Base-by-base conservation (phyloP, 2,888 invertebrate genomes). In the Pediacus dermestoides region DNA sequence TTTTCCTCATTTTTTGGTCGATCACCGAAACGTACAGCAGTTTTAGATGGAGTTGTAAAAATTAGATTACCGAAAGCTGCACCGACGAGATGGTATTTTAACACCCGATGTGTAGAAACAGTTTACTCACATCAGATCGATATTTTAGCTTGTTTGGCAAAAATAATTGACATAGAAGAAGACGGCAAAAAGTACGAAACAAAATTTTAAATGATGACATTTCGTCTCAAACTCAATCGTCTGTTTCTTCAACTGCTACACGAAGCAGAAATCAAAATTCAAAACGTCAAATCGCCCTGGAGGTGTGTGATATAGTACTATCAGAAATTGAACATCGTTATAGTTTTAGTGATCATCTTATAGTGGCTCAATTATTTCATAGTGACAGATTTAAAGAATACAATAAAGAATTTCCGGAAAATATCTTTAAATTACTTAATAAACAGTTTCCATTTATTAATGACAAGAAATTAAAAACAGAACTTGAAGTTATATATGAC, bases 281-380 rank as follows among this genome's bases (percentile, higher is more conserved):
- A 21, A 39, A 39, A 22, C 22, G 31, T 27, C 16, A 23, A 26
- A 30, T 32, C 7, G 7, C 37, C 11, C 11, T 37, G 22, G 42
- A 45, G 36, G 37, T 42, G 11, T 42, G 45, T 30, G 42, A 45
- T 26, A 42, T 34, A 18, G 34, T 37, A 28, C 10, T 39, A 15
- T 34, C 30, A 2, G 32, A 44, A 38, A 33, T 41, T 16, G 27
- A 35, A 9, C 16, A 42, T 4, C 18, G 42, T 2, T 42, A 42
- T 31, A 16, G 30, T 11, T 46, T 39, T 21, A 42, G 25, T 10
- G 37, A 37, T 10, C 46, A 46, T 35, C 14, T 46, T 25, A 30
- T 33, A 30, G 22, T 38, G 10, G 33, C 37, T 2, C 30, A 42
- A 16, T 21, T 39, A 30, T 39, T 39, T 30, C 10, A 36, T 8